phyloP scores from a whole-genome alignment of 2,113 vertebrate genomes.

The Nesoenas mayeri region DNA sequence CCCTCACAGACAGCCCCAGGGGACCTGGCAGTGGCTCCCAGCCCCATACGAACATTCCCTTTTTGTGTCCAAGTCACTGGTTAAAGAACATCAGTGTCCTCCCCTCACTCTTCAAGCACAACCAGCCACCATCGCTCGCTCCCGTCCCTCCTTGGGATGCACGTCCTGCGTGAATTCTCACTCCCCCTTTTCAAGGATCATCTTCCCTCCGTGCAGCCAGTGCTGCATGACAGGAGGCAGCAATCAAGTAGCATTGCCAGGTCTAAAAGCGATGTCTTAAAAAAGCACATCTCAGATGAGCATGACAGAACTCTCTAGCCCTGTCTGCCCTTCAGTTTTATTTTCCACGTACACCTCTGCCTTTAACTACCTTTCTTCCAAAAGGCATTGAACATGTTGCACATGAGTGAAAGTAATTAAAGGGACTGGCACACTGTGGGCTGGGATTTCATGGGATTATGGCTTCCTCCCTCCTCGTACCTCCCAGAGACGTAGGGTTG shows the following conservation, averaged over 20 bases:
- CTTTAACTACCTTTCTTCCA: not conserved
- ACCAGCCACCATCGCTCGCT: not conserved
- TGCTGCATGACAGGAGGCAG: not conserved
- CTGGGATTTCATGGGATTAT: not conserved
- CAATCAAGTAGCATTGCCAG: not conserved
- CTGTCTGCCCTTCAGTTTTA: not conserved
- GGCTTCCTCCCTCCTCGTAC: not conserved
- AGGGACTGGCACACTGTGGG: not conserved
- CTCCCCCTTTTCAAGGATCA: not conserved
- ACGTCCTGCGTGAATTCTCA: not conserved
- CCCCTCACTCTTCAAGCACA: not conserved
- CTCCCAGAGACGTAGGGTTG: not conserved
- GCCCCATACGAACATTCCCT: rapidly evolving
- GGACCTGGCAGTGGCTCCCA: not conserved
- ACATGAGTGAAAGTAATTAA: not conserved
- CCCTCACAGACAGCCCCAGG: not conserved
- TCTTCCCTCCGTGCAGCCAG: not conserved
- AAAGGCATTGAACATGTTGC: not conserved
- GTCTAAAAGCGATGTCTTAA: not conserved
- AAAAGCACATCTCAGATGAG: not conserved
- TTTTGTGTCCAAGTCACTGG: not conserved
- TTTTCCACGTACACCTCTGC: not conserved
- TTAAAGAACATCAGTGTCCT: not conserved
- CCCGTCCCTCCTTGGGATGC: not conserved
- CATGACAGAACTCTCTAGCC: not conserved